Base-by-base conservation (phyloP, 2,797 vertebrate genomes). In the Coreius guichenoti region DNA sequence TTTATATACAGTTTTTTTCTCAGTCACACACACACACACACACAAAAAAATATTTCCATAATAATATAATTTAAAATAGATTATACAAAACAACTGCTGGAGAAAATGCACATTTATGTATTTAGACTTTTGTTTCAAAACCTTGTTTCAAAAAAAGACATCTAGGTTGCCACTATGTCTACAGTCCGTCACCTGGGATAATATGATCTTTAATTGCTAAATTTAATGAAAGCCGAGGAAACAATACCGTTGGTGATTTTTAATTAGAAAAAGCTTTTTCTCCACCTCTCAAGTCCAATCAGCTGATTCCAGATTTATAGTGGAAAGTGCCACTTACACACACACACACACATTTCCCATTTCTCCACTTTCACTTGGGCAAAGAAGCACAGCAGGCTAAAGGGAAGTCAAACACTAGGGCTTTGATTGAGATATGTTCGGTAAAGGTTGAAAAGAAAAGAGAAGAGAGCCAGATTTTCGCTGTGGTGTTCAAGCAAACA, bases 401-500 rank as follows among this genome's bases (percentile, higher is more conserved):
- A 69, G 65, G 19, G 29, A 79, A 72, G 67, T 85, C 65, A 85
- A 72, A 79, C 75, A 72, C 75, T 19, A 70, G 67, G 29, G 75
- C 76, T 79, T 70, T 85, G 65, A 78, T 84, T 70, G 76, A 85
- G 54, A 79, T 84, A 67, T 84, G 51, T 85, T 79, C 9, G 16
- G 51, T 79, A 79, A 76, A 83, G 58, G 73, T 83, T 83, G 82
- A 75, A 51, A 84, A 76, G 16, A 51, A 51, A 43, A 61, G 74
- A 63, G 26, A 29, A 61, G 29, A 68, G n/a, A 21, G 67, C 5
- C 43, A 61, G 26, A 70, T 58, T 85, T 84, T 85, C 51, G 47
- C 65, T 54, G 49, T 70, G 83, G 83, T 78, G 65, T 78, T 76
- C 63, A 70, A 78, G 75, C 74, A 85, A 70, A 86, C 74, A 89